phyloP scores from a whole-genome alignment of 2,113 vertebrate species.

The Meriones unguiculatus region DNA sequence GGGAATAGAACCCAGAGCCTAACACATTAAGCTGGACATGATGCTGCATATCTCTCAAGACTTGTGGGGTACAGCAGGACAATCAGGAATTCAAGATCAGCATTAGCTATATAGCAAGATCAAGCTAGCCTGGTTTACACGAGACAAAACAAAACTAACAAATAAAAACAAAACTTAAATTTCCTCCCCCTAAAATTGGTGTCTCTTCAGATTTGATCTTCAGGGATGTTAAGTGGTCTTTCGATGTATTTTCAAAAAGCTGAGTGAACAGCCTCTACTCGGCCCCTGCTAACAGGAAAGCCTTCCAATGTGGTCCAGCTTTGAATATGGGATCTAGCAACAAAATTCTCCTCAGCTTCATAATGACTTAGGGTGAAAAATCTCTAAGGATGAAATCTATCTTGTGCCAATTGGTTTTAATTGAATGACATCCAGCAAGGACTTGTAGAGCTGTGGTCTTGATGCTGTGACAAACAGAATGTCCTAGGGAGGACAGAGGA shows the following conservation, averaged over 20 bases:
- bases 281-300: slow-evolving; percentile 11
- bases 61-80: neutral
- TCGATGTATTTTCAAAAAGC: neutral
- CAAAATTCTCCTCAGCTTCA: slow-evolving; percentile 56
- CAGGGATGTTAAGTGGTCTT: neutral
- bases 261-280: neutral
- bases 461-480: neutral
- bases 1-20: neutral
- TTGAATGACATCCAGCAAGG: slow-evolving; percentile 46
- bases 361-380: slow-evolving; percentile 55
- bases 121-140: neutral
- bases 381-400: slow-evolving; percentile 57
- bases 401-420: slow-evolving; percentile 52
- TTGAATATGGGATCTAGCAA: slow-evolving; percentile 61
- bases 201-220: slow-evolving; percentile 20
- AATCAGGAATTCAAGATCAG: neutral
- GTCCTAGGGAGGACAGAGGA: neutral
- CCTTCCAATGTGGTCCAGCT: slow-evolving; percentile 8
- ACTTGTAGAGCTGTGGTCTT: slow-evolving; percentile 59
- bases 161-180: neutral
- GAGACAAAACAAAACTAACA: neutral
- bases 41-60: neutral
- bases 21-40: neutral
- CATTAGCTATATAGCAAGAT: neutral
- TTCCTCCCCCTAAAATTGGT: neutral